These are phyloP conservation scores for Cyaniris semiargus DNA, from an alignment of 2,888 invertebrate species.

Conservation along the genomic window DNA sequence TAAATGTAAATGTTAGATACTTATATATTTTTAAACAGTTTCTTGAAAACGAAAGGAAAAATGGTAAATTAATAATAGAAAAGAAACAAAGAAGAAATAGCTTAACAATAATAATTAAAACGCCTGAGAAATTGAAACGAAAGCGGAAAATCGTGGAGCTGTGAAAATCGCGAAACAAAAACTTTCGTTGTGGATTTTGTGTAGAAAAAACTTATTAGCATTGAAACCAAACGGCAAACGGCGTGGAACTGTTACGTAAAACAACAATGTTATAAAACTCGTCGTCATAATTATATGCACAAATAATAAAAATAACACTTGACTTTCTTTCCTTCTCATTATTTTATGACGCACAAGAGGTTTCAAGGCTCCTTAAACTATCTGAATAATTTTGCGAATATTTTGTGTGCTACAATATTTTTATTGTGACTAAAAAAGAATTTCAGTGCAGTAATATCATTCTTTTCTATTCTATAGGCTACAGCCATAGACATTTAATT, in stretches of 20 bases:
- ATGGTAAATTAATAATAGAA: neutral
- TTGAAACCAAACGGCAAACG: neutral
- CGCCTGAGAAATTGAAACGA: neutral
- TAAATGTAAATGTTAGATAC: too few relatives aligned
- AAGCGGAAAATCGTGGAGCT: neutral
- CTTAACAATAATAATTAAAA: neutral
- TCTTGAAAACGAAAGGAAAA: neutral
- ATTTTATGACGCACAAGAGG: neutral
- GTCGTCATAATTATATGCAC: neutral
- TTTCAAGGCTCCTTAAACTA: neutral
- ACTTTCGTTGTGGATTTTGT: neutral
- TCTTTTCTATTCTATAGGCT: neutral
- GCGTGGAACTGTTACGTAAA: slow-evolving; percentile 8
- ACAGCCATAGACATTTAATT: too few relatives aligned
- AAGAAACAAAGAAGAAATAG: neutral
- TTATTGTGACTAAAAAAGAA: too few relatives aligned
- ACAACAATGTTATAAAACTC: slow-evolving; percentile 8
- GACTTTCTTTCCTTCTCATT: neutral
- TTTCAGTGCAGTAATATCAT: neutral
- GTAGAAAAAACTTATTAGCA: slow-evolving; percentile 16
- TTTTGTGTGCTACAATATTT: too few relatives aligned
- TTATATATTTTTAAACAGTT: neutral
- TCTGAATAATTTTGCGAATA: neutral
- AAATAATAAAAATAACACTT: slow-evolving; percentile 13
- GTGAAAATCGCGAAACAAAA: slow-evolving; percentile 4